phyloP scores from a whole-genome alignment of 2,797 vertebrate species.

The Macropodus opercularis region DNA sequence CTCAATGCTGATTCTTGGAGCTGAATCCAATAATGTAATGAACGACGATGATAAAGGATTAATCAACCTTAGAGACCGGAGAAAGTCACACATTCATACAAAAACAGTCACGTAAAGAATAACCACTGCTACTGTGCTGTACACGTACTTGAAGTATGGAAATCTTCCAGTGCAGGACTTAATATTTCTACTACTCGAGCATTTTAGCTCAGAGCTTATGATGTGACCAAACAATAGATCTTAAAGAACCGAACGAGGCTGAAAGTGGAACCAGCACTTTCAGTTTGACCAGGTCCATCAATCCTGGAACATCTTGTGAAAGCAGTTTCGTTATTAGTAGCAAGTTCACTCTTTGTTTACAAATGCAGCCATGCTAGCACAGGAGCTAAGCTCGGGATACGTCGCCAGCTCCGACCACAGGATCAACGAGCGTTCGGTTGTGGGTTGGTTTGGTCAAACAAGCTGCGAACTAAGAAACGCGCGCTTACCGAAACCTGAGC shows the following conservation, averaged over 20 bases:
- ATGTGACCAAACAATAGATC: neutral
- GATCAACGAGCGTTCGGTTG: accelerated
- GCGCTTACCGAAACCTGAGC: conserved; percentile 17
- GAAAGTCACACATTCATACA: too few species aligned
- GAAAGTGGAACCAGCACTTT: neutral
- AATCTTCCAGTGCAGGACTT: too few species aligned
- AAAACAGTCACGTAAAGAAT: too few species aligned
- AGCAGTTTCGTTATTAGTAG: neutral
- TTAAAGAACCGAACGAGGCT: neutral
- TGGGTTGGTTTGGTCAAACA: accelerated
- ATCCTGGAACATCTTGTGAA: too few species aligned
- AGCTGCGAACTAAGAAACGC: accelerated
- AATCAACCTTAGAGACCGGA: too few species aligned
- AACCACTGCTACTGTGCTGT: too few species aligned
- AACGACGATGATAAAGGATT: too few species aligned
- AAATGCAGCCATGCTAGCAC: conserved; percentile 32
- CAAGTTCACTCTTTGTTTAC: conserved; percentile 52
- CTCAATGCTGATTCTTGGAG: too few species aligned
- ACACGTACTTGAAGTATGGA: too few species aligned
- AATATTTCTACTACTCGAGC: too few species aligned
- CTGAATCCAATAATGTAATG: too few species aligned
- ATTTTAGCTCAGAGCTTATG: too few species aligned
- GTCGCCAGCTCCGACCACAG: accelerated
- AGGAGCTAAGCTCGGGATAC: conserved; percentile 27
- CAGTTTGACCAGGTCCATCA: accelerated